Evolutionary conservation across 2,113 vertebrate genomes (phyloP), one percentile per base, ranked within the genome.

Genomic region (Pycnonotus jocosus): DNA sequence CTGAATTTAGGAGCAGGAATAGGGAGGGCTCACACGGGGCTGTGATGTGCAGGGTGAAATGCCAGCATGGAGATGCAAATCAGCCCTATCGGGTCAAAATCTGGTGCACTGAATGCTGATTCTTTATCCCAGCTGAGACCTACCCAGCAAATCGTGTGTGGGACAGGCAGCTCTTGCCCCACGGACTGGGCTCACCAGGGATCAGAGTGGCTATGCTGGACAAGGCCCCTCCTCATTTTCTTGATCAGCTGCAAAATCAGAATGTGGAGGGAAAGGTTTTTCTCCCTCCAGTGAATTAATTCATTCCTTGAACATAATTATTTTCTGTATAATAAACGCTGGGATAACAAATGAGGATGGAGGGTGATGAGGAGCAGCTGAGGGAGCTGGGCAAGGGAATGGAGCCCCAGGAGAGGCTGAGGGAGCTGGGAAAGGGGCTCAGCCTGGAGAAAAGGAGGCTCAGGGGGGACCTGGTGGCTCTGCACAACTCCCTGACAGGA

Each of bases 181-280:
- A 6, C 0, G 0, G 12, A 2, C 50, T 23, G 3, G 22, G 17
- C 53, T 79, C 51, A 7, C 27, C 28, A 53, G 5, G 15, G 22
- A 62, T 19, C 42, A 62, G 16, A 62, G 42, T 21, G n/a, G 37
- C 18, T 53, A 24, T 40, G 25, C 28, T 57, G 61, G 42, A 62
- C 15, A 31, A 56, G 20, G 6, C 48, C 19, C 6, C 47, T 73
- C 60, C 27, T 73, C 21, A 3, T 72, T 80, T 72, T 20, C 57
- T 47, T 60, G 28, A 42, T 57, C 47, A 68, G 20, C 30, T 71
- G 48, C 11, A 76, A 70, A 74, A 85, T 19, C 54, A 70, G 58
- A 68, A 71, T 21, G 16, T 40, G 42, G 72, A 40, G 7, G 10
- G 25, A 28, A 78, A 71, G 15, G 1, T 37, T 88, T 44, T 85